Evolutionary conservation across 2,888 invertebrate species (phyloP).

Genomic region (Digitonthophagus gazella): DNA sequence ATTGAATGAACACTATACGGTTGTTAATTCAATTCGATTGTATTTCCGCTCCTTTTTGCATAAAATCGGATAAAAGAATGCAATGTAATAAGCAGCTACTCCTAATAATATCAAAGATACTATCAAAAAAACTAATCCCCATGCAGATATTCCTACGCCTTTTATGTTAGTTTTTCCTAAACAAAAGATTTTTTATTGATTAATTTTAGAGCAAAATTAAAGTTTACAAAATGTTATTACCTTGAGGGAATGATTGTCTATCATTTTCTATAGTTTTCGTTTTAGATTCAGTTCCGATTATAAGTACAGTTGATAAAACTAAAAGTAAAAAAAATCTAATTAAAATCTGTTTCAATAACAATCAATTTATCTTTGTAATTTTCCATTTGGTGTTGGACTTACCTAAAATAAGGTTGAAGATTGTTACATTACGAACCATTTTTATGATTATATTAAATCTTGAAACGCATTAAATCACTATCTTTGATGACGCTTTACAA

Average conservation of each 20-base stretch:
- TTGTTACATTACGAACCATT: too few species aligned
- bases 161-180: background rate
- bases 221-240: background rate
- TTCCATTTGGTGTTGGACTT: too few species aligned
- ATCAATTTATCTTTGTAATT: too few species aligned
- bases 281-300: background rate
- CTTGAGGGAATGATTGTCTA: background rate
- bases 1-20: slow-evolving; percentile 41
- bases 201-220: background rate
- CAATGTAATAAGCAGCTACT: slow-evolving; percentile 62
- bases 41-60: slow-evolving; percentile 59
- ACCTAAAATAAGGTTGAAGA: background rate
- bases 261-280: background rate
- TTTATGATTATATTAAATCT: background rate
- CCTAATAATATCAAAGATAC: slow-evolving; percentile 55
- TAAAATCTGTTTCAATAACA: background rate
- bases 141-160: slow-evolving; percentile 61
- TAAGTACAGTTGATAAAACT: background rate
- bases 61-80: slow-evolving; percentile 65
- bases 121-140: slow-evolving; percentile 62
- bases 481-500: background rate
- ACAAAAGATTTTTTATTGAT: background rate
- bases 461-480: background rate
- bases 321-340: background rate
- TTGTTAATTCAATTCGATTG: slow-evolving; percentile 56